Conservation (phyloP, 2,888 invertebrate genomes). For the Spisula subtruncata region DNA sequence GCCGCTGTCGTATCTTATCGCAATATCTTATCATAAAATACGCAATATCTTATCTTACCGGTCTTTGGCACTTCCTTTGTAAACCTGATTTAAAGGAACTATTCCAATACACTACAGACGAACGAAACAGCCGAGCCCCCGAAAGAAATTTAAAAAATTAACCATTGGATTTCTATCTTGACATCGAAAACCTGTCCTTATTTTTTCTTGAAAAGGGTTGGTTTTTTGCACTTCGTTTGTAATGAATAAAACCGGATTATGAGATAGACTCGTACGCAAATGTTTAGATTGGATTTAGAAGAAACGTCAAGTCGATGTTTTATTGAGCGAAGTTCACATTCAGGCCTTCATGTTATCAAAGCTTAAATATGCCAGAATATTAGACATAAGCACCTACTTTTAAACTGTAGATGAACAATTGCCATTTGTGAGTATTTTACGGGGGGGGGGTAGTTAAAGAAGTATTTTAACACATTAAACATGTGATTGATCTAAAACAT, state of each 20-base stretch:
- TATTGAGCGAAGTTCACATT: too few species aligned
- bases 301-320: too few species aligned
- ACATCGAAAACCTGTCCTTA: conserved; percentile 16
- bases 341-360: too few species aligned
- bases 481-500: too few species aligned
- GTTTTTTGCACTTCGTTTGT: neutral
- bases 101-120: neutral
- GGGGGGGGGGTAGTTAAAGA: too few species aligned
- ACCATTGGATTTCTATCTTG: neutral
- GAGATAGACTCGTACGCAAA: neutral
- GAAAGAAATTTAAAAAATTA: too few species aligned
- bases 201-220: neutral
- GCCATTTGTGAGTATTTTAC: too few species aligned
- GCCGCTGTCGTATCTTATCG: conserved; percentile 35
- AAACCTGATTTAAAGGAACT: conserved; percentile 31
- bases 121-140: neutral
- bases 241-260: neutral
- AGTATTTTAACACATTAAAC: too few species aligned
- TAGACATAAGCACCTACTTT: too few species aligned
- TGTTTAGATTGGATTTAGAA: too few species aligned
- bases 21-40: conserved; percentile 41
- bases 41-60: conserved; percentile 39
- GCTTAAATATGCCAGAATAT: too few species aligned
- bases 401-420: too few species aligned
- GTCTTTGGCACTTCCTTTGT: conserved; percentile 55